These are phyloP conservation scores for Tethea ocularis DNA, from an alignment of 2,888 invertebrate genomes.

Conservation along the genomic window DNA sequence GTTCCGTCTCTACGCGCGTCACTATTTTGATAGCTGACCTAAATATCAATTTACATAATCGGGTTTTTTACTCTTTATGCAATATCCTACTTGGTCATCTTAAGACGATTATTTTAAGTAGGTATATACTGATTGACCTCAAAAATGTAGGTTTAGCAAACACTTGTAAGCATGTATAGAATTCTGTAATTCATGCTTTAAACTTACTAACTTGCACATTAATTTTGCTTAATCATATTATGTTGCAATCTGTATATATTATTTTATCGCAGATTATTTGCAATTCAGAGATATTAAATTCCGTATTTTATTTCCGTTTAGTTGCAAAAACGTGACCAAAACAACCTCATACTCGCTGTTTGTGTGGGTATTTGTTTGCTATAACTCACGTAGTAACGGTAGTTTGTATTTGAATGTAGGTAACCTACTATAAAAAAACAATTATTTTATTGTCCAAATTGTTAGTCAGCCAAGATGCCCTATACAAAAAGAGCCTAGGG, in stretches of 20 bases:
- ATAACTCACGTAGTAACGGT: too few species aligned
- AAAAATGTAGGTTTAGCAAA: neutral
- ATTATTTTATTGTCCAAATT: too few species aligned
- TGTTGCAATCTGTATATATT: neutral
- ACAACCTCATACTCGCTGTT: too few species aligned
- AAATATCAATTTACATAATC: neutral
- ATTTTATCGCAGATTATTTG: too few species aligned
- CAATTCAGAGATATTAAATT: too few species aligned
- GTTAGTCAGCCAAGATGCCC: too few species aligned
- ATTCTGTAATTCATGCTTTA: neutral
- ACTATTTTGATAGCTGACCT: neutral
- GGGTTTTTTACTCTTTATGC: neutral
- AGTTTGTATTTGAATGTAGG: too few species aligned
- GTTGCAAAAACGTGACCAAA: too few species aligned
- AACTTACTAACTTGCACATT: neutral
- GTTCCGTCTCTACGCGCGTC: neutral
- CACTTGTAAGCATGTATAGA: neutral
- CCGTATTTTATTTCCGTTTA: too few species aligned
- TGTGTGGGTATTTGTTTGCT: too few species aligned
- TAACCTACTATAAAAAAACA: too few species aligned
- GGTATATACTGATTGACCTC: neutral
- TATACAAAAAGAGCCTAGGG: too few species aligned
- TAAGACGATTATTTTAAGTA: neutral
- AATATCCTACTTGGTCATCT: neutral
- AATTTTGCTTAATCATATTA: neutral